Base-by-base conservation (phyloP, 1,140 invertebrate species). In the Bemisia tabaci region DNA sequence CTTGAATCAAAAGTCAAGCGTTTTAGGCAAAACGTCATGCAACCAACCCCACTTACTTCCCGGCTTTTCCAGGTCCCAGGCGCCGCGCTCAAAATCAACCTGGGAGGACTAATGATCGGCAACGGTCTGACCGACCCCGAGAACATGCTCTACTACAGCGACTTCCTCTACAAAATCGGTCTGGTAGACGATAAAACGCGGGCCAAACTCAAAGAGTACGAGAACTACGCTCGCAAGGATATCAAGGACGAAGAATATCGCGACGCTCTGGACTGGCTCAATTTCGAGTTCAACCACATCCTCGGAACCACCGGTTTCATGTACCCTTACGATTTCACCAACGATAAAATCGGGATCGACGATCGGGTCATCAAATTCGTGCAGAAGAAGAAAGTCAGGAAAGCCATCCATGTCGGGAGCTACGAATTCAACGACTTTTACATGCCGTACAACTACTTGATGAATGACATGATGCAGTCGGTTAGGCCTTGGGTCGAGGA, bases 331-430 rank as follows among this genome's bases (percentile, higher is more conserved):
- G 64, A 33, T 11, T 24, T 27, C 58, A 64, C 62, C 2, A 22
- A 66, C 22, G 59, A 69, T 60, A 25, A 26, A 21, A 65, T 70
- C 5, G 23, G 71, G 24, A 94, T 92, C 73, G 82, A 82, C 70
- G 93, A 94, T 73, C 78, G 87, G 59, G 93, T 91, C 2, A 90
- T 90, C 0, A 84, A 83, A 75, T 71, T 71, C 63, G 63, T 72
- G 24, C 59, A 68, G 11, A 67, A 64, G 12, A 48, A 58, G 12
- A 21, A 2, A 12, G 27, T 70, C 22, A 23, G 72, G 12, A 81
- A 79, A 68, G 83, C 87, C 0, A 87, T 95, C 62, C 92, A 96
- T 76, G 91, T 95, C 2, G 92, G 92, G 5, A 87, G 90, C 68
- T 74, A 82, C 22, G 80, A 85, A 0, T 70, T 70, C 26, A 61